Percentiles rank a stretch among this genome's conserved stretches.
phyloP scores from a whole-genome alignment of 1,140 invertebrate genomes.

The Leptinotarsa undecemlineata region DNA sequence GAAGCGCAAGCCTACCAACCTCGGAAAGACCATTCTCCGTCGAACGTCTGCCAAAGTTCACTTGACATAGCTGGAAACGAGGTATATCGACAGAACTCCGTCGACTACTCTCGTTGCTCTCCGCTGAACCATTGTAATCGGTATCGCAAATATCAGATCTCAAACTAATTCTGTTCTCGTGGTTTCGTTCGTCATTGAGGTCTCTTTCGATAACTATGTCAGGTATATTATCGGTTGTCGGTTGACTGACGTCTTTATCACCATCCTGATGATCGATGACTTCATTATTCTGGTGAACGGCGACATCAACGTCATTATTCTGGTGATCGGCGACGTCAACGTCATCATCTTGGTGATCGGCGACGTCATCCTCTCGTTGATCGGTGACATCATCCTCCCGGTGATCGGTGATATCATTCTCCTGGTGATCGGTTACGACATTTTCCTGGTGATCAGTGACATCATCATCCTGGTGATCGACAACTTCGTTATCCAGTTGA shows the following conservation, averaged over 20 bases:
- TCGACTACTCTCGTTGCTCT: constrained; percentile 46
- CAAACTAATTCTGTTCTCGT: constrained; percentile 26
- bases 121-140: constrained; percentile 51
- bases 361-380: too few species aligned
- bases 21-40: constrained; percentile 31
- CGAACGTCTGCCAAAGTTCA: neutral
- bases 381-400: neutral
- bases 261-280: too few species aligned
- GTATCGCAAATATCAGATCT: constrained; percentile 43
- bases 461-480: constrained; percentile 8
- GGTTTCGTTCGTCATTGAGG: constrained; percentile 32
- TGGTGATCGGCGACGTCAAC: too few species aligned
- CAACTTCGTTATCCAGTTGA: constrained; percentile 22
- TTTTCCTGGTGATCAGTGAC: neutral
- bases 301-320: too few species aligned
- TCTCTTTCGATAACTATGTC: constrained; percentile 1
- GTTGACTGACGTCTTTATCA: too few species aligned
- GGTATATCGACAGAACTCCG: constrained; percentile 42
- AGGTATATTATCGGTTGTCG: neutral
- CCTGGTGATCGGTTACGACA: neutral
- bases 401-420: constrained; percentile 10
- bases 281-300: too few species aligned
- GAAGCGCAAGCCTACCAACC: constrained; percentile 43
- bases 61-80: constrained; percentile 35
- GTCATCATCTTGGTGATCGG: too few species aligned